These are phyloP conservation scores for Patiria miniata DNA, from an alignment of 35 echinoderm and acorn worm genomes.

Conservation along the genomic window DNA sequence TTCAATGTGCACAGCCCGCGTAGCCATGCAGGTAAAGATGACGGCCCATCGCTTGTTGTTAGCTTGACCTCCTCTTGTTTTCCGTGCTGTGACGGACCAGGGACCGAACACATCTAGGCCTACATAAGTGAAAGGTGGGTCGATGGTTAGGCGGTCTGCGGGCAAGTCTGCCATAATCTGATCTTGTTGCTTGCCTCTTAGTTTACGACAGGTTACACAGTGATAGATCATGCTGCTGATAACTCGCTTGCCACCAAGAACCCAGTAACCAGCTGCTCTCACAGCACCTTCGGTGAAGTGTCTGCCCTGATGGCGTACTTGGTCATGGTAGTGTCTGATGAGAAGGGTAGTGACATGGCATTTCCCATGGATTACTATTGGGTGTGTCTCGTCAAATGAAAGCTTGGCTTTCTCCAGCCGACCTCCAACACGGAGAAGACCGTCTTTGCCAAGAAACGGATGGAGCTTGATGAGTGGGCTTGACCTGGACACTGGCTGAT, in stretches of 20 bases:
- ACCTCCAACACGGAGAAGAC: constrained; percentile 53
- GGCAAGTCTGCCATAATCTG: constrained; percentile 56
- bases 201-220: constrained; percentile 46
- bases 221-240: constrained; percentile 31
- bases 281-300: constrained; percentile 51
- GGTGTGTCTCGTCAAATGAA: constrained; percentile 14
- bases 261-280: constrained; percentile 63
- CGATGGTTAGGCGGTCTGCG: constrained; percentile 22
- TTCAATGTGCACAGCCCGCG: constrained; percentile 64
- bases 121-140: constrained; percentile 49
- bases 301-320: constrained; percentile 64
- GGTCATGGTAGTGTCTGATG: constrained; percentile 65
- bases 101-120: constrained; percentile 60
- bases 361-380: constrained; percentile 37
- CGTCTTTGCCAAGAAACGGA: constrained; percentile 57
- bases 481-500: not conserved
- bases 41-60: constrained; percentile 58
- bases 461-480: constrained; percentile 12
- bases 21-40: constrained; percentile 51
- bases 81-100: constrained; percentile 37
- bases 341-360: constrained; percentile 49
- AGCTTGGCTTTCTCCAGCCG: constrained; percentile 30
- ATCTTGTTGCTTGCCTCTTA: constrained; percentile 14
- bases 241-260: constrained; percentile 50
- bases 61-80: constrained; percentile 48